These are phyloP conservation scores for Euleptes europaea DNA, from an alignment of 2,113 vertebrate species.

Conservation along the genomic window DNA sequence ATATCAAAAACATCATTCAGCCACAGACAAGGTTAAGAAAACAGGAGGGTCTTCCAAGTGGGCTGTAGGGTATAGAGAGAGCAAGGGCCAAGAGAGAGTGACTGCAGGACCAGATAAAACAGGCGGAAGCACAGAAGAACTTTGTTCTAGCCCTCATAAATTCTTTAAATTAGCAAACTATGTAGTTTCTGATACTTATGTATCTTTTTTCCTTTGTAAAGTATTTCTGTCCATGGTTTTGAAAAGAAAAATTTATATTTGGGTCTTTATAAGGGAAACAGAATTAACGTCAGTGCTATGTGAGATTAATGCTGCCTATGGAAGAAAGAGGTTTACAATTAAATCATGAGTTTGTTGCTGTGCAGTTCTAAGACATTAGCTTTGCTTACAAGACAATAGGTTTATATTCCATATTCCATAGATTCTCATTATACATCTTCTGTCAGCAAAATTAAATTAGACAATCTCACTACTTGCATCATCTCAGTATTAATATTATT, in stretches of 20 bases:
- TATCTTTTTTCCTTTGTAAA: conserved; percentile 19
- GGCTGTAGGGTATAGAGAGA: not conserved
- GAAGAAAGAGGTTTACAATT: conserved; percentile 64
- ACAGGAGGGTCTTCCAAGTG: not conserved
- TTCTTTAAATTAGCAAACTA: not conserved
- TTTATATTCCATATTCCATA: conserved; percentile 52
- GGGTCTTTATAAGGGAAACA: not conserved
- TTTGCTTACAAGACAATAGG: conserved; percentile 57
- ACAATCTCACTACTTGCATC: conserved; percentile 57
- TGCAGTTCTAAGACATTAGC: conserved; percentile 45
- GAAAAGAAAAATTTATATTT: not conserved
- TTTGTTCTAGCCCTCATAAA: not conserved
- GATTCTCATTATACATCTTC: conserved; percentile 64
- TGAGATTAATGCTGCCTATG: conserved; percentile 61
- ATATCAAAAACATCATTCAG: not conserved
- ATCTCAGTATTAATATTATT: conserved; percentile 52
- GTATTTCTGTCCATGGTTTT: conserved; percentile 25
- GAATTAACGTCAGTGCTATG: conserved; percentile 14
- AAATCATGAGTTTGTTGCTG: conserved; percentile 55
- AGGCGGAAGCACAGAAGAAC: not conserved
- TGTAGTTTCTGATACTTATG: not conserved
- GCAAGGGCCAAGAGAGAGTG: not conserved
- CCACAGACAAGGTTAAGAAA: not conserved
- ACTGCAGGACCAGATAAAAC: not conserved
- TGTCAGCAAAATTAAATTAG: conserved; percentile 63